Conservation (phyloP, 2,797 vertebrate genomes). For the Macrochelys suwanniensis region DNA sequence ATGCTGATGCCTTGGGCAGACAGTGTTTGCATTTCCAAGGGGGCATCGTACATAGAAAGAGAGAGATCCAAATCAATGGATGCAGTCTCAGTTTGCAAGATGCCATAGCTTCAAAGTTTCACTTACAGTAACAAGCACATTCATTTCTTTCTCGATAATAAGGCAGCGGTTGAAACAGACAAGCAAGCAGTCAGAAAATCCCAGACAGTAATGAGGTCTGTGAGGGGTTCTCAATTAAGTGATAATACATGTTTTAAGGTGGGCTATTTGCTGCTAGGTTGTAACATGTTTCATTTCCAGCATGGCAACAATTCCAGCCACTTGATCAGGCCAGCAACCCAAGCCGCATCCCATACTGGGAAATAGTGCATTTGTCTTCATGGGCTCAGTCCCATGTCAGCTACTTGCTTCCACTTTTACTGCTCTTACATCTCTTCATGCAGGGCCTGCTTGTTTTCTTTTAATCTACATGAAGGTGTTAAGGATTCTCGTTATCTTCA, state of each 20-base stretch:
- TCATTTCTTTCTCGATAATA: accelerated
- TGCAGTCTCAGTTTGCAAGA: slow-evolving; percentile 21
- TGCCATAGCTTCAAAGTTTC: neutral
- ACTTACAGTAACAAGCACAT: neutral
- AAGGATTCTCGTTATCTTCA: neutral
- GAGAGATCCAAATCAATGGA: slow-evolving; percentile 29
- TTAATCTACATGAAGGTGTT: neutral
- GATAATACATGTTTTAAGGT: neutral
- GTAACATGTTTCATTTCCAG: neutral
- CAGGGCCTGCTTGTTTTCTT: neutral
- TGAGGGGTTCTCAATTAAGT: neutral
- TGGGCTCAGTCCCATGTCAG: neutral
- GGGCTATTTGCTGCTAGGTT: neutral
- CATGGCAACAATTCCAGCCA: neutral
- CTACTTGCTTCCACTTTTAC: neutral
- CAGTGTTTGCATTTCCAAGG: slow-evolving; percentile 54
- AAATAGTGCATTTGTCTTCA: neutral
- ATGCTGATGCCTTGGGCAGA: slow-evolving; percentile 64
- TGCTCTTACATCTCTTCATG: neutral
- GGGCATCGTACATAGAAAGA: neutral
- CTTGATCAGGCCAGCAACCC: neutral
- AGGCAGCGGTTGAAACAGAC: neutral
- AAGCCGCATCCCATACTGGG: neutral
- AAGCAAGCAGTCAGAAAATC: neutral
- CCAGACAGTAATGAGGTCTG: neutral